Evolutionary conservation across 2,888 invertebrate species (phyloP).

Genomic region (Galeruca laticollis): DNA sequence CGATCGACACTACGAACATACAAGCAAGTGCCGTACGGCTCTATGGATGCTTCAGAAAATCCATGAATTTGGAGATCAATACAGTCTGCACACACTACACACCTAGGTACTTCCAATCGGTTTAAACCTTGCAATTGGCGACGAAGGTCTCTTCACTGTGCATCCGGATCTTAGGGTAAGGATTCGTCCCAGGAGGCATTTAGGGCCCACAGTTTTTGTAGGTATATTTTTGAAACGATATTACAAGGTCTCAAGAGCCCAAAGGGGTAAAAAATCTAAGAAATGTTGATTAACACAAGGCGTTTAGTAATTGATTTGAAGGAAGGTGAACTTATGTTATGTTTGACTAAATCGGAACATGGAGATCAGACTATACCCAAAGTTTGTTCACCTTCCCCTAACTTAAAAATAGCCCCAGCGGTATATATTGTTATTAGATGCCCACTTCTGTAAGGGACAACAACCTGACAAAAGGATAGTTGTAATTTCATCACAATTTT

Average conservation of each 20-base stretch:
- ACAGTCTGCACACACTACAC: constrained; percentile 32
- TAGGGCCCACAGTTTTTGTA: constrained; percentile 25
- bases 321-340: not conserved
- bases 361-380: not conserved
- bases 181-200: not conserved
- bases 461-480: too few relatives aligned
- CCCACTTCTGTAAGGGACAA: too few relatives aligned
- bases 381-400: not conserved
- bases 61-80: constrained; percentile 35
- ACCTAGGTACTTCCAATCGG: constrained; percentile 35
- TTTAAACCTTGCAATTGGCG: constrained; percentile 38
- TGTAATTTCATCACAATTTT: too few relatives aligned
- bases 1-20: constrained; percentile 37
- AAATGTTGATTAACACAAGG: constrained; percentile 1
- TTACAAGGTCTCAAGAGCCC: constrained; percentile 43
- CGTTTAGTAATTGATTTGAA: not conserved
- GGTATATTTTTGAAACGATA: constrained; percentile 42
- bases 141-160: constrained; percentile 37
- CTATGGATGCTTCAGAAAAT: constrained; percentile 41
- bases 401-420: not conserved
- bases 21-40: constrained; percentile 41
- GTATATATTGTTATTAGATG: too few relatives aligned
- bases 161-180: too few relatives aligned
- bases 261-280: constrained; percentile 46
- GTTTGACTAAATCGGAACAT: not conserved